Evolutionary conservation across 2,888 invertebrate genomes (phyloP).

Genomic region (Cataglyphis cursor): DNA sequence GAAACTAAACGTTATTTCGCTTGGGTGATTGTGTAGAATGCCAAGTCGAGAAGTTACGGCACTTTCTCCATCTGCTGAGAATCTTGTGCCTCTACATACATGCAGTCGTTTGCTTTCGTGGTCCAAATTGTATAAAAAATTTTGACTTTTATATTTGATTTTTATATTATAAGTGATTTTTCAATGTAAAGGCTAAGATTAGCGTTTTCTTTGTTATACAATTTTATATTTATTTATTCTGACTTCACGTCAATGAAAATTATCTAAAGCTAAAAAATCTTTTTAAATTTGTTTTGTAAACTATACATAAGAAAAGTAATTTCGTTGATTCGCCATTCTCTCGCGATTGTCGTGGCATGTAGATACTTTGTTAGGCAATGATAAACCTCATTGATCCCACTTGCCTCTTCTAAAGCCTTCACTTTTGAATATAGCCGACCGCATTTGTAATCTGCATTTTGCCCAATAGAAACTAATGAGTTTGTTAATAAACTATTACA

Average conservation of each 20-base stretch:
- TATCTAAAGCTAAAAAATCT: not conserved
- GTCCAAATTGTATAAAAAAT: not conserved
- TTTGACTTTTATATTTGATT: not conserved
- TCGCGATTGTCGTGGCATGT: not conserved
- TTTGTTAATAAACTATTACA: not conserved
- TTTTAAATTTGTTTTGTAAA: not conserved
- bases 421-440: slow-evolving; percentile 6
- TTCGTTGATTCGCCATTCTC: not conserved
- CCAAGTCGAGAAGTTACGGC: slow-evolving; percentile 62
- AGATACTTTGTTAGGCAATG: not conserved
- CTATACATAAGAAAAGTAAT: not conserved
- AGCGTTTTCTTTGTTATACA: not conserved
- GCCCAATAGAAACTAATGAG: not conserved
- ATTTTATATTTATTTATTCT: not conserved
- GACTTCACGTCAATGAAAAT: not conserved
- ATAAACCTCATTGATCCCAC: slow-evolving; percentile 2
- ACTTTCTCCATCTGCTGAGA: slow-evolving; percentile 72
- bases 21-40: slow-evolving; percentile 60
- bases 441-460: not conserved
- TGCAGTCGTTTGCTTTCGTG: not conserved
- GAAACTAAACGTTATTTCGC: slow-evolving; percentile 67
- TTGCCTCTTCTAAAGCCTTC: not conserved
- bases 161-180: not conserved
- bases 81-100: not conserved
- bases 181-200: not conserved